Percentiles rank a stretch among this genome's conserved stretches.
Evolutionary conservation across 2,888 invertebrate genomes (phyloP).

Genomic region (Cephus sareptanus): DNA sequence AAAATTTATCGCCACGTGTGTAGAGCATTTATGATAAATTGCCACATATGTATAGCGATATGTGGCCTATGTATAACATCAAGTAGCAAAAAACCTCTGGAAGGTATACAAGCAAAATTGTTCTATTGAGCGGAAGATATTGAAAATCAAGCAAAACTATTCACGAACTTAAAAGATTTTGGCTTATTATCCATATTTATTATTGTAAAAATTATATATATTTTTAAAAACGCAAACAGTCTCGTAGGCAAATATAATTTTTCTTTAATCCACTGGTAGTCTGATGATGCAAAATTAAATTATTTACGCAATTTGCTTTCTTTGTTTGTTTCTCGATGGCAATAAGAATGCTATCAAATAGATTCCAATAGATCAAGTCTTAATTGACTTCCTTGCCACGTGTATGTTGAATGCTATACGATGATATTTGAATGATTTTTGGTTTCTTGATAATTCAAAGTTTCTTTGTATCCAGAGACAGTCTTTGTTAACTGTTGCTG

Average conservation of each 20-base stretch:
- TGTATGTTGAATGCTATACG: too few species aligned
- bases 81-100: neutral
- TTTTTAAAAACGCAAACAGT: neutral
- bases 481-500: neutral
- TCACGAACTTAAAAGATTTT: neutral
- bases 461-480: neutral
- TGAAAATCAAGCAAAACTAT: neutral
- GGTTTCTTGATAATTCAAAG: neutral
- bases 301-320: neutral
- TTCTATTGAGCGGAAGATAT: neutral
- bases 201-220: too few species aligned
- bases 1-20: neutral
- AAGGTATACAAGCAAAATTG: neutral
- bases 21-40: neutral
- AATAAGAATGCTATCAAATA: neutral
- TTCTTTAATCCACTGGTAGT: neutral
- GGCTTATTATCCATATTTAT: too few species aligned
- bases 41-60: neutral
- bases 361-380: neutral
- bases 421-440: neutral
- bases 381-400: neutral
- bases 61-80: neutral
- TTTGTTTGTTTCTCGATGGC: neutral
- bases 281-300: neutral
- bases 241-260: neutral